Conservation (phyloP, 1,140 invertebrate species). For the Aleiodes sp. region DNA sequence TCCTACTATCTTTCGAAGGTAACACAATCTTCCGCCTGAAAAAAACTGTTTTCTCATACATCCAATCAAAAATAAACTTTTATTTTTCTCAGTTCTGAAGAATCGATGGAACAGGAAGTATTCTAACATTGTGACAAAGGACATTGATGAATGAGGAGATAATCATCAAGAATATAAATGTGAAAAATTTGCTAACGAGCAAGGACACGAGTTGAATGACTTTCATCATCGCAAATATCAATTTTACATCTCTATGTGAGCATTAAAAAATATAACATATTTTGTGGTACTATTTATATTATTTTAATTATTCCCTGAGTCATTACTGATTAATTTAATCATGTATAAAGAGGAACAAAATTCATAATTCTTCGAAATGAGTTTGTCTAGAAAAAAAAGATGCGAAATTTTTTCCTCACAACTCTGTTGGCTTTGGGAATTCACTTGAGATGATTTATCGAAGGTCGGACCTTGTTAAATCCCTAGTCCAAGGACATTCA, state of each 20-base stretch:
- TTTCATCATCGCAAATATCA: too few species aligned
- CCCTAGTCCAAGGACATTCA: constrained; percentile 12
- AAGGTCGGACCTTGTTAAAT: constrained; percentile 12
- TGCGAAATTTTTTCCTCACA: neutral
- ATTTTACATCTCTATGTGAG: too few species aligned
- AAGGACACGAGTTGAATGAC: too few species aligned
- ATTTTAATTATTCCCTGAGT: neutral
- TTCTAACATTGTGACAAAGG: too few species aligned
- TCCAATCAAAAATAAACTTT: neutral
- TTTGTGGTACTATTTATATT: neutral
- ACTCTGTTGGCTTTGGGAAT: neutral
- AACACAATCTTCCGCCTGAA: neutral
- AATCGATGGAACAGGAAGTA: too few species aligned
- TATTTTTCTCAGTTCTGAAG: too few species aligned
- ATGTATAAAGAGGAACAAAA: too few species aligned
- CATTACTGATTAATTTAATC: neutral
- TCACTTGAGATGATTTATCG: neutral
- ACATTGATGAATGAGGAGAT: too few species aligned
- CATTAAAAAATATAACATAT: too few species aligned
- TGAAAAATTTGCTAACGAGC: too few species aligned
- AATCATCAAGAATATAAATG: too few species aligned
- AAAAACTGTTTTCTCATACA: neutral
- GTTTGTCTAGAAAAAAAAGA: constrained; percentile 10
- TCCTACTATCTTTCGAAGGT: neutral
- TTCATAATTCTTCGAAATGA: too few species aligned